Evolutionary conservation across 2,113 vertebrate genomes (phyloP).

Genomic region (Ranitomeya imitator): DNA sequence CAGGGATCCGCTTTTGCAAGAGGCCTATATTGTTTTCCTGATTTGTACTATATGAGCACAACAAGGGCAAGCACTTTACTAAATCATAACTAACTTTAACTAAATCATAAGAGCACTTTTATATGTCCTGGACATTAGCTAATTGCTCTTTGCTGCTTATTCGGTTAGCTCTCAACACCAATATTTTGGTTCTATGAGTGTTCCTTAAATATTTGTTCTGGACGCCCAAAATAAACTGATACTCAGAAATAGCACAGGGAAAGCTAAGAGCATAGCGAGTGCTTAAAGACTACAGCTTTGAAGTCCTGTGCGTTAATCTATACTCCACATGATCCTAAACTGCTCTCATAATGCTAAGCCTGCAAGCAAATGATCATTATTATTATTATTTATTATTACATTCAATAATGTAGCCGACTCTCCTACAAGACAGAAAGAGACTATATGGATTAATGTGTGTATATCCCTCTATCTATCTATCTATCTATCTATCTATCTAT

Average conservation of each 20-base stretch:
- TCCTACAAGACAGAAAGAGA: not conserved
- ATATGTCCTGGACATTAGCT: too few relatives aligned
- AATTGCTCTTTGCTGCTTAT: not conserved
- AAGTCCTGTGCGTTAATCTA: not conserved
- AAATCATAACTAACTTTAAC: too few relatives aligned
- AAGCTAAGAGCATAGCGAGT: not conserved
- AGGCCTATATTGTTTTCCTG: too few relatives aligned
- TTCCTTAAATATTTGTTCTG: not conserved
- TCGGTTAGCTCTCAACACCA: not conserved
- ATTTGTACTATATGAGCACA: too few relatives aligned
- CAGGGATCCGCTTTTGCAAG: too few relatives aligned
- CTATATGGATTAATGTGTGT: too few relatives aligned
- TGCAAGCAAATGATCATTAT: slow-evolving; percentile 25
- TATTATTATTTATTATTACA: too few relatives aligned
- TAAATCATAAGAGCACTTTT: too few relatives aligned
- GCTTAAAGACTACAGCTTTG: not conserved
- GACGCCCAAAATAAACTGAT: not conserved
- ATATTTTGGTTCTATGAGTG: not conserved
- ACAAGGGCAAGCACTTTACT: too few relatives aligned
- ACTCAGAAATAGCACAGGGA: not conserved
- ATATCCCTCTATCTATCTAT: too few relatives aligned
- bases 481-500: too few relatives aligned
- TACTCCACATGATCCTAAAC: not conserved
- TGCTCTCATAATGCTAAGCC: not conserved
- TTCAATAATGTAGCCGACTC: not conserved